Evolutionary conservation across 2,888 invertebrate species (phyloP).

Genomic region (Anticlea derivata): DNA sequence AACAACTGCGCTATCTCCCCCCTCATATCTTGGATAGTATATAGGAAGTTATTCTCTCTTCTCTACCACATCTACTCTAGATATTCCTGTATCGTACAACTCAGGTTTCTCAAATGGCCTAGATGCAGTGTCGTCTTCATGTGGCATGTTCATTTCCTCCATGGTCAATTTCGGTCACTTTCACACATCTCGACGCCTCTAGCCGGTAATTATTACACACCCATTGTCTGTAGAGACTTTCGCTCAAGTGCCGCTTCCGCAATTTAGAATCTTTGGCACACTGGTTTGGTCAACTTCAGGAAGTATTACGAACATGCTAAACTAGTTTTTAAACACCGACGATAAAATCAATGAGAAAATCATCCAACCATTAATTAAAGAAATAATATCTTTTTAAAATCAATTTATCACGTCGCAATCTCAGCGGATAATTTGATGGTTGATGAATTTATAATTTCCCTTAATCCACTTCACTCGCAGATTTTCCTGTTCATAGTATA

Average conservation of each 20-base stretch:
- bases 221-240: conserved; percentile 67
- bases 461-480: not conserved
- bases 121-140: conserved; percentile 11
- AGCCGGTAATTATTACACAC: conserved; percentile 52
- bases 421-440: not conserved
- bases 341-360: not conserved
- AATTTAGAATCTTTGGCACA: conserved; percentile 34
- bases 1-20: too few species aligned
- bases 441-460: not conserved
- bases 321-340: conserved; percentile 3
- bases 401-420: conserved; percentile 1
- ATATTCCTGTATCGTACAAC: too few species aligned
- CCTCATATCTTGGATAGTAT: too few species aligned
- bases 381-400: not conserved
- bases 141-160: conserved; percentile 21
- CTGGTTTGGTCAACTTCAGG: conserved; percentile 14
- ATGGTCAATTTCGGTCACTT: conserved; percentile 56
- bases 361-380: not conserved
- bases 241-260: conserved; percentile 54
- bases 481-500: not conserved
- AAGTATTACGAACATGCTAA: conserved; percentile 12
- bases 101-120: conserved; percentile 7
- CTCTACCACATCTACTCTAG: too few species aligned
- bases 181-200: conserved; percentile 49
- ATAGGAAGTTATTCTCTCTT: too few species aligned